A percentile compares a stretch with the other conserved stretches of the same genome.
phyloP scores from a whole-genome alignment of 2,888 invertebrate genomes.

The Ectropis crepuscularia region DNA sequence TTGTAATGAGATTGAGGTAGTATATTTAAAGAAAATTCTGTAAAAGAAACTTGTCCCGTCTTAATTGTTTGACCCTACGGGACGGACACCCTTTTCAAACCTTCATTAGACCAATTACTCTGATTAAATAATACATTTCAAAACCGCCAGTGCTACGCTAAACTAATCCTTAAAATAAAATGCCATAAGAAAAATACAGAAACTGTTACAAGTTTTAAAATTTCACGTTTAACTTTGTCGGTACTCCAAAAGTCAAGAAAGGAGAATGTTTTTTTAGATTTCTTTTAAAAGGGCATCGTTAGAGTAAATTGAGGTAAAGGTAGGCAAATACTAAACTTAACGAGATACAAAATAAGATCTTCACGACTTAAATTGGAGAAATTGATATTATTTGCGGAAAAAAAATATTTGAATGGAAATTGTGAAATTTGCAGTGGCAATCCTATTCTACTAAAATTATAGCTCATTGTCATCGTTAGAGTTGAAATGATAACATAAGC shows the following conservation, averaged over 20 bases:
- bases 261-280: constrained; percentile 66
- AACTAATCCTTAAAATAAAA: constrained; percentile 38
- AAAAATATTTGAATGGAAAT: constrained; percentile 8
- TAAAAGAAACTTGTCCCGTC: constrained; percentile 51
- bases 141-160: constrained; percentile 32
- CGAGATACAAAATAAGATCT: constrained; percentile 51
- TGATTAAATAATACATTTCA: constrained; percentile 41
- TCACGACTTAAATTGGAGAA: constrained; percentile 53
- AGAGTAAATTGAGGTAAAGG: constrained; percentile 75
- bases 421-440: no score
- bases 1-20: constrained; percentile 29
- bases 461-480: no score
- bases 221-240: constrained; percentile 43
- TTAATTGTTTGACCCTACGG: constrained; percentile 71
- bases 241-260: constrained; percentile 47
- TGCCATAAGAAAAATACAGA: constrained; percentile 30
- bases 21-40: constrained; percentile 49
- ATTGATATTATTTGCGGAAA: constrained; percentile 51
- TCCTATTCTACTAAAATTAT: no score
- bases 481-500: no score
- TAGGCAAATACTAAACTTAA: constrained; percentile 65
- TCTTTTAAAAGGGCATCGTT: constrained; percentile 68
- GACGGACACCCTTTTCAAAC: constrained; percentile 70
- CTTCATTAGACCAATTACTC: constrained; percentile 73
- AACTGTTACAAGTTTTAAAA: constrained; percentile 14